Conservation (phyloP, 35 echinoderm and acorn worm genomes). For the Lytechinus variegatus region DNA sequence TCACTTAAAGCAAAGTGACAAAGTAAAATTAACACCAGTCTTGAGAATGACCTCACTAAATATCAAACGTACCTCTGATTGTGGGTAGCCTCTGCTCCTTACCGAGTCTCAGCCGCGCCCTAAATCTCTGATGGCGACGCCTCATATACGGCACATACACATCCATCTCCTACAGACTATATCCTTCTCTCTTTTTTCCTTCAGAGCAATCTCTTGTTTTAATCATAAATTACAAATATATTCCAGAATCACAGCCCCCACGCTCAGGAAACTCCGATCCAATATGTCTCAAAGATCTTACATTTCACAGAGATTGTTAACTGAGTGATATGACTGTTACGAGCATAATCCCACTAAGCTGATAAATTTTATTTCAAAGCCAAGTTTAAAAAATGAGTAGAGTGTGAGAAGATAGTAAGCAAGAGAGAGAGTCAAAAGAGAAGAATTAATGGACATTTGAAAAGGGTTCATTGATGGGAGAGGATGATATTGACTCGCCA, state of each 20-base stretch:
- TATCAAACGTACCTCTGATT: conserved; percentile 28
- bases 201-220: conserved; percentile 15
- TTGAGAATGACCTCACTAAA: neutral
- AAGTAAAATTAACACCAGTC: neutral
- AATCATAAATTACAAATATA: neutral
- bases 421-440: neutral
- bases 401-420: neutral
- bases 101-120: neutral
- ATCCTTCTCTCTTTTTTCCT: neutral
- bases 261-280: neutral
- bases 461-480: conserved; percentile 10
- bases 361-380: conserved; percentile 9
- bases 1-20: neutral
- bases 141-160: conserved; percentile 43
- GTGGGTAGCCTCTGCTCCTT: conserved; percentile 44
- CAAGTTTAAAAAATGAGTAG: neutral
- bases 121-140: conserved; percentile 39
- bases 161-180: conserved; percentile 33
- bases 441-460: conserved; percentile 18
- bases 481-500: neutral
- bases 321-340: neutral
- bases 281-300: conserved; percentile 15
- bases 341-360: conserved; percentile 27
- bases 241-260: neutral
- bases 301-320: conserved; percentile 39